These are phyloP conservation scores for Cheilosia impressa DNA, from an alignment of 2,888 invertebrate species.

Conservation along the genomic window DNA sequence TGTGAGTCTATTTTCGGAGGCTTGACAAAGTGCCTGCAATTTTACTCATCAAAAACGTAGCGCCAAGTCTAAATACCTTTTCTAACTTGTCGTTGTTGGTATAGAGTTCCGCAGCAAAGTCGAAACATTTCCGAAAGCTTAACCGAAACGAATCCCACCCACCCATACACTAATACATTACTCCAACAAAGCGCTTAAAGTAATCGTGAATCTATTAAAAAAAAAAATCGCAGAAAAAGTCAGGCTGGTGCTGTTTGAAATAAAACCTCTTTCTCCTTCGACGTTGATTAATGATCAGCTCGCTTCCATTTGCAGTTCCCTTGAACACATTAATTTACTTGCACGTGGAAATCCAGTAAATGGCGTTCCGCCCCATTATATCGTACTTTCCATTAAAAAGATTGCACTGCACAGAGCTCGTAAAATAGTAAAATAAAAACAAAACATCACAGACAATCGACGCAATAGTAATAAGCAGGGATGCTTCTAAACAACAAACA, in stretches of 20 bases:
- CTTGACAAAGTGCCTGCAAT: too few relatives aligned
- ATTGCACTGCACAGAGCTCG: conserved; percentile 50
- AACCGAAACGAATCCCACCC: too few relatives aligned
- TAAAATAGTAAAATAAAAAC: conserved; percentile 25
- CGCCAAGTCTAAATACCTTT: too few relatives aligned
- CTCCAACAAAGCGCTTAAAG: background rate
- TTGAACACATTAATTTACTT: conserved; percentile 64
- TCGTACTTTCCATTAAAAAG: conserved; percentile 65
- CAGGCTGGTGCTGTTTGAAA: conserved; percentile 8
- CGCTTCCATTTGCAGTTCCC: too few relatives aligned
- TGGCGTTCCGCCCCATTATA: conserved; percentile 37
- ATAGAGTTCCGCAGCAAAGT: too few relatives aligned
- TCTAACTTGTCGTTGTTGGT: too few relatives aligned
- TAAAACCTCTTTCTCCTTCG: conserved; percentile 27
- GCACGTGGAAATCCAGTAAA: conserved; percentile 39
- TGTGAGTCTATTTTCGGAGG: too few relatives aligned
- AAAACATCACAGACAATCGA: conserved; percentile 28
- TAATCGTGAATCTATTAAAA: background rate
- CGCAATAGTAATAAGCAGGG: conserved; percentile 27
- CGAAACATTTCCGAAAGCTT: too few relatives aligned
- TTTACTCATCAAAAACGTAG: too few relatives aligned
- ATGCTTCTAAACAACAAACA: conserved; percentile 1
- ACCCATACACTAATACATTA: too few relatives aligned
- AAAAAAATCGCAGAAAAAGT: background rate
- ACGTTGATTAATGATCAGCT: conserved; percentile 62